phyloP scores from a whole-genome alignment of 2,888 invertebrate species.

The Sminthurides aquaticus region DNA sequence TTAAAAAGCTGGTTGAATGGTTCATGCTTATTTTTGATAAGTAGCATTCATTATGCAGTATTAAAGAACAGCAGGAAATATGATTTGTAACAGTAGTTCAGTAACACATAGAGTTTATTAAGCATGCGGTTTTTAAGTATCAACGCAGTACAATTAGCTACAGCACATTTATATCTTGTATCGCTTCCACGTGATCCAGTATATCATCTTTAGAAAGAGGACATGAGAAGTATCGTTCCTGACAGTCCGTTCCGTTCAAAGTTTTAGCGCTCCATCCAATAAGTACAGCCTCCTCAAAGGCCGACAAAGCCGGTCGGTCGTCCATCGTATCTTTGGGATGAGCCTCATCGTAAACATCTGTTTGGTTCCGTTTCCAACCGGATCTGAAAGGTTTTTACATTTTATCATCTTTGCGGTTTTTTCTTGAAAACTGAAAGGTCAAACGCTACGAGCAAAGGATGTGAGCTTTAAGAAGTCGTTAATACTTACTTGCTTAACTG shows the following conservation, averaged over 20 bases:
- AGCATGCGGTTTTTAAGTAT: too few species aligned
- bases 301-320: slow-evolving; percentile 37
- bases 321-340: slow-evolving; percentile 32
- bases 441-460: not conserved
- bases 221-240: slow-evolving; percentile 41
- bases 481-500: slow-evolving; percentile 37
- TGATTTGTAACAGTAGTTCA: too few species aligned
- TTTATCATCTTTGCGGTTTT: slow-evolving; percentile 5
- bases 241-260: slow-evolving; percentile 39
- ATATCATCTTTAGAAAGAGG: slow-evolving; percentile 35
- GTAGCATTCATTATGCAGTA: too few species aligned
- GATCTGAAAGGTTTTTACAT: slow-evolving; percentile 25
- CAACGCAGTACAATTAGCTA: too few species aligned
- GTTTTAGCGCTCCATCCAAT: slow-evolving; percentile 38
- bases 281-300: slow-evolving; percentile 41
- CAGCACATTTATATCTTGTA: slow-evolving; percentile 37
- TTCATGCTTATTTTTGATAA: too few species aligned
- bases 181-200: slow-evolving; percentile 35
- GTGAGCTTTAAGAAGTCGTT: not conserved
- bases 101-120: too few species aligned
- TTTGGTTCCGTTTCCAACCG: slow-evolving; percentile 35
- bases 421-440: not conserved
- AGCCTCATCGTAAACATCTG: not conserved
- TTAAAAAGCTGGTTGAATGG: too few species aligned
- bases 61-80: too few species aligned